Percentiles rank a stretch among this genome's conserved stretches.
Conservation (phyloP, 1,140 invertebrate species). For the Sycophaga agraensis region DNA sequence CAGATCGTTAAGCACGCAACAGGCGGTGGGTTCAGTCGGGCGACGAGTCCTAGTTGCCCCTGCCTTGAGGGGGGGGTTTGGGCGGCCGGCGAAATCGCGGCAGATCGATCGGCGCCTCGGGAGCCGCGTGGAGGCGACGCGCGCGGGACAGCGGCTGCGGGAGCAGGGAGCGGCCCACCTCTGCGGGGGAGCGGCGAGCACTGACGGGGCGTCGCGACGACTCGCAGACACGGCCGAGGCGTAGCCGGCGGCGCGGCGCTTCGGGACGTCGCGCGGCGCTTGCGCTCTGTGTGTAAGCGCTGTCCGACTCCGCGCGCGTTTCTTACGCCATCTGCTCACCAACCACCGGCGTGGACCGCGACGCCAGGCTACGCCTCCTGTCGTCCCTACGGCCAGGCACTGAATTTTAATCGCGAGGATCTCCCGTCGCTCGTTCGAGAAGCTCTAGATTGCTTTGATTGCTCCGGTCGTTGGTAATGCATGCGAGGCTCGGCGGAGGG, state of each 20-base stretch:
- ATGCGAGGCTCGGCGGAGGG: no score
- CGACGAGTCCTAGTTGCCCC: no score
- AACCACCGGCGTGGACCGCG: no score
- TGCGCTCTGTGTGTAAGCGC: not conserved
- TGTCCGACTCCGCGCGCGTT: not conserved
- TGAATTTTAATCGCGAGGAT: no score
- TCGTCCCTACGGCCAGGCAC: no score
- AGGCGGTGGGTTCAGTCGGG: no score
- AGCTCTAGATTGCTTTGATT: no score
- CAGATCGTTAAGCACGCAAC: not conserved
- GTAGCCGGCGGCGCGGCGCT: not conserved
- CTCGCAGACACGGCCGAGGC: not conserved
- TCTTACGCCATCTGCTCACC: no score
- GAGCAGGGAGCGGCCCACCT: not conserved
- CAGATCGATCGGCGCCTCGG: not conserved
- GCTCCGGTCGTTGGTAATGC: no score
- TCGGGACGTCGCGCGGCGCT: not conserved
- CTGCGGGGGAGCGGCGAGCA: conserved; percentile 3
- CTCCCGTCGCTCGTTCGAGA: no score
- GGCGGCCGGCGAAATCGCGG: not conserved
- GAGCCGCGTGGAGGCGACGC: not conserved
- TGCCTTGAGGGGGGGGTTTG: not conserved
- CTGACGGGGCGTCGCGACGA: not conserved
- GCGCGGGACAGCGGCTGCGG: not conserved
- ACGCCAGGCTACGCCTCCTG: no score